Conservation (phyloP, 1,140 invertebrate genomes). For the Pseudobourletiella spinata region DNA sequence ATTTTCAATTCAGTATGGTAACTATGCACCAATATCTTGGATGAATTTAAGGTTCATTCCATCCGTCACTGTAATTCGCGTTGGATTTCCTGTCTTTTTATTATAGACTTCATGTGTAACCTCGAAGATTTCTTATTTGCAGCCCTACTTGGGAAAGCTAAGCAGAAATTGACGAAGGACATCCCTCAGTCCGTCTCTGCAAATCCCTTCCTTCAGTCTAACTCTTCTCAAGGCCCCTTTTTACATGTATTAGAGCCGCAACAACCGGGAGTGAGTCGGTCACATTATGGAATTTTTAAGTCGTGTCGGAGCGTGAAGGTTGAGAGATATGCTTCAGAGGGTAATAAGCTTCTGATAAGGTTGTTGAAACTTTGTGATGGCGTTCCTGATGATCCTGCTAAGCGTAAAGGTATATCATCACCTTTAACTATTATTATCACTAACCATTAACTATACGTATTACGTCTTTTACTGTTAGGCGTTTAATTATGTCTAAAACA, state of each 20-base stretch:
- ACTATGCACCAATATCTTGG: too few species aligned
- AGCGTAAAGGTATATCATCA: slow-evolving; percentile 8
- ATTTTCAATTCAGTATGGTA: too few species aligned
- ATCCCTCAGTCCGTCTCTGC: not conserved
- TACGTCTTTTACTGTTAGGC: too few species aligned
- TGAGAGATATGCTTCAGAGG: slow-evolving; percentile 83
- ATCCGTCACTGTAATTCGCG: too few species aligned
- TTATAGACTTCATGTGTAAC: too few species aligned
- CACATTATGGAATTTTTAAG: slow-evolving; percentile 70
- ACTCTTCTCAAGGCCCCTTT: not conserved
- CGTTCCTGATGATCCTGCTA: not conserved
- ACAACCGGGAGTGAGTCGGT: slow-evolving; percentile 37
- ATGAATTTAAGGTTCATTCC: too few species aligned
- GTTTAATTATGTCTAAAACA: too few species aligned
- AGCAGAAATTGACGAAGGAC: slow-evolving; percentile 6
- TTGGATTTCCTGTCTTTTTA: too few species aligned
- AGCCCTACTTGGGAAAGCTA: not conserved
- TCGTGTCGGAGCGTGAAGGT: slow-evolving; percentile 59
- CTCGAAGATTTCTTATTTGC: too few species aligned
- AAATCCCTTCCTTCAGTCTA: not conserved
- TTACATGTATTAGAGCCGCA: not conserved
- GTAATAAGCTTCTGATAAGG: slow-evolving; percentile 89
- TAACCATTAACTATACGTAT: too few species aligned
- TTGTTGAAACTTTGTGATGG: slow-evolving; percentile 65
- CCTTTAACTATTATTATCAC: not conserved